Conservation (phyloP, 2,113 vertebrate species). For the Bubo scandiacus region DNA sequence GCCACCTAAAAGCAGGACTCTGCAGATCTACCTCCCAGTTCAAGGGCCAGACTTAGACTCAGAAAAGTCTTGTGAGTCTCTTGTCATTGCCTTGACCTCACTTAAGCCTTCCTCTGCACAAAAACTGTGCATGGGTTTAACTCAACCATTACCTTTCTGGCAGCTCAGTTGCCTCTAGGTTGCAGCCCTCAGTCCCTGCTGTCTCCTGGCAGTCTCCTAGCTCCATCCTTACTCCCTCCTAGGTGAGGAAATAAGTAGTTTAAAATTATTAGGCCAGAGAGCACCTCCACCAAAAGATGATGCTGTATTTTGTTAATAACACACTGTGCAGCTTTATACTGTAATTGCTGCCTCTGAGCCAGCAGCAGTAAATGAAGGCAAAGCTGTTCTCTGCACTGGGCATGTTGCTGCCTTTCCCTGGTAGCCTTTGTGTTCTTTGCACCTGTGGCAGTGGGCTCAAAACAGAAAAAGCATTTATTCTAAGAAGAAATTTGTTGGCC, state of each 20-base stretch:
- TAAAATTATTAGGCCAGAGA: not conserved
- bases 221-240: too few relatives aligned
- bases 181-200: not conserved
- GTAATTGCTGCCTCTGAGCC: not conserved
- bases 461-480: not conserved
- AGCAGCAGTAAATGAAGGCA: not conserved
- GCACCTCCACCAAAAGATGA: not conserved
- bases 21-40: not conserved
- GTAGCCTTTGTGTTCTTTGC: not conserved
- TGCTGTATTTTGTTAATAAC: not conserved
- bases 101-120: not conserved
- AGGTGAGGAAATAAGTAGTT: not conserved
- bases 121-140: not conserved
- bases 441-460: not conserved
- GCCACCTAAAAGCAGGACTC: not conserved
- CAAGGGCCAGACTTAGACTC: not conserved
- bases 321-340: not conserved
- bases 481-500: not conserved
- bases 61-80: not conserved
- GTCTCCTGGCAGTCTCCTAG: not conserved
- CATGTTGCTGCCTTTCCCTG: not conserved
- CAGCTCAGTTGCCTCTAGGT: not conserved
- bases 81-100: not conserved
- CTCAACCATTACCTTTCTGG: not conserved
- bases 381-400: fast-evolving